Conservation (phyloP, 2,888 invertebrate species). For the Fissipunctia ypsillon region DNA sequence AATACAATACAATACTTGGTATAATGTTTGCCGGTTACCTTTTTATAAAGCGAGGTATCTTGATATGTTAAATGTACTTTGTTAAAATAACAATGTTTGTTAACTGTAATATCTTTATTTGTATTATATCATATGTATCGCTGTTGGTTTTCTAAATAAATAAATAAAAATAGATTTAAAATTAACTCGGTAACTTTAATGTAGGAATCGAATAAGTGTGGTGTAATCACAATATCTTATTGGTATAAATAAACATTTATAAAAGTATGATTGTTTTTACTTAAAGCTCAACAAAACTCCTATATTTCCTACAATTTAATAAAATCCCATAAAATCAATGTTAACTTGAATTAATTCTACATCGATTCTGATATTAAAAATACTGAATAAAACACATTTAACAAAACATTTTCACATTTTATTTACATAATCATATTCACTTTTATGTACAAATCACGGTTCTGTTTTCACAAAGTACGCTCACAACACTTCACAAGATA, state of each 20-base stretch:
- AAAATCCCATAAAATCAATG: not conserved
- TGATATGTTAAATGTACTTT: too few species aligned
- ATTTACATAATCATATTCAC: constrained; percentile 56
- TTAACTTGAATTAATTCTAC: not conserved
- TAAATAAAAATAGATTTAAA: constrained; percentile 25
- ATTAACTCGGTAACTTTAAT: constrained; percentile 40
- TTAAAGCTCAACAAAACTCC: not conserved
- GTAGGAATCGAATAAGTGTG: constrained; percentile 27
- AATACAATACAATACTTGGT: too few species aligned
- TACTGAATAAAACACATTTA: constrained; percentile 41
- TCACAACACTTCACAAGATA: constrained; percentile 47
- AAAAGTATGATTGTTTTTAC: constrained; percentile 1
- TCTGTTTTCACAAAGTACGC: constrained; percentile 19
- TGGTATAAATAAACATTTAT: constrained; percentile 21
- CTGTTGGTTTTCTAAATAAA: too few species aligned
- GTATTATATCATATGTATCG: too few species aligned
- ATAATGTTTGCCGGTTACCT: too few species aligned
- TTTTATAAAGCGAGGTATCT: too few species aligned
- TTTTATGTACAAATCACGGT: constrained; percentile 48
- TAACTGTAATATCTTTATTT: too few species aligned
- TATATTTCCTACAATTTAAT: not conserved
- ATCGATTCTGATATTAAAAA: not conserved
- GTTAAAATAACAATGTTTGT: too few species aligned
- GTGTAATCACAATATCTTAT: constrained; percentile 8
- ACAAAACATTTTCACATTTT: constrained; percentile 50